phyloP scores from a whole-genome alignment of 2,888 invertebrate species.

The Coenonympha arcania region DNA sequence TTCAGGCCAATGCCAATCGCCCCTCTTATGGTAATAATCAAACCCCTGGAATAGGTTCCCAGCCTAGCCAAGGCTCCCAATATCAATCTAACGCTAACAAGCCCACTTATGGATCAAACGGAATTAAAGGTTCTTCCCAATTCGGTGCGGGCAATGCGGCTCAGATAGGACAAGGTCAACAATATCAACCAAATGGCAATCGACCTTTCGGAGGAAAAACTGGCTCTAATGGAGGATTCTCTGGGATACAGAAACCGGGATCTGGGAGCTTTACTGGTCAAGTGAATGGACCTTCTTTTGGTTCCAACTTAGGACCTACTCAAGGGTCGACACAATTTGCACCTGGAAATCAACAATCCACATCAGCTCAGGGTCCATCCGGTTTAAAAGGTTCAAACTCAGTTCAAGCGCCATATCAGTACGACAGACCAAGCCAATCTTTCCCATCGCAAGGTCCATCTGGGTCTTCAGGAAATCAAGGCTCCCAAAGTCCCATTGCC shows the following conservation, averaged over 20 bases:
- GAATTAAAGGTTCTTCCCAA: background rate
- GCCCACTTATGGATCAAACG: slow-evolving; percentile 3
- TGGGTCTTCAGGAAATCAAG: background rate
- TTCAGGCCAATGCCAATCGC: background rate
- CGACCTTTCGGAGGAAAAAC: background rate
- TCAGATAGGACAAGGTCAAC: background rate
- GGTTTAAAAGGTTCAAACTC: slow-evolving; percentile 3
- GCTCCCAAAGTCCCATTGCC: slow-evolving; percentile 13
- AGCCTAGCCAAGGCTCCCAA: background rate
- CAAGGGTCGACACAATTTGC: slow-evolving; percentile 7
- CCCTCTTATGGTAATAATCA: slow-evolving; percentile 7
- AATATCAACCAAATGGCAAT: slow-evolving; percentile 1
- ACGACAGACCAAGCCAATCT: slow-evolving; percentile 19
- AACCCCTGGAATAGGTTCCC: background rate
- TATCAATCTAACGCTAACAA: background rate
- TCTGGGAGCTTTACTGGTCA: background rate
- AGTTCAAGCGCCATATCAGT: slow-evolving; percentile 24
- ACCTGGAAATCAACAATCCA: background rate
- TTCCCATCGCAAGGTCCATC: slow-evolving; percentile 12
- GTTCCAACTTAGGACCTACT: slow-evolving; percentile 9
- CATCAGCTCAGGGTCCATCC: background rate
- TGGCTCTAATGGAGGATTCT: background rate
- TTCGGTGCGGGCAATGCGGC: background rate
- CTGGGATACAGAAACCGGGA: background rate
- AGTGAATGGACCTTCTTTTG: slow-evolving; percentile 14